Conservation (phyloP, 2,113 vertebrate genomes). For the Phalacrocorax pelagicus region DNA sequence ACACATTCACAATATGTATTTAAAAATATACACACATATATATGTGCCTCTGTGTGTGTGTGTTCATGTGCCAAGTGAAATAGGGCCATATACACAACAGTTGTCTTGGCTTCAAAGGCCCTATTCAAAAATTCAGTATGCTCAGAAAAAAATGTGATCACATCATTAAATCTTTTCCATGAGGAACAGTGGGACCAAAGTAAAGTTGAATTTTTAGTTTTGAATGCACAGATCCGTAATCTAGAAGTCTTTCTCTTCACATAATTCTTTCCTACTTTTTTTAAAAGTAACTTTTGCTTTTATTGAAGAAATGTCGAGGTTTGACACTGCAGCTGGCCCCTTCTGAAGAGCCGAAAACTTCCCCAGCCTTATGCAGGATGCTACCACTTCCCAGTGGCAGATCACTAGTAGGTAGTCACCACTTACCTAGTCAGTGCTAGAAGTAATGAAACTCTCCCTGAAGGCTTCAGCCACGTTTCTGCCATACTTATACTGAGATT, state of each 20-base stretch:
- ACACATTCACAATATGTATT: not conserved
- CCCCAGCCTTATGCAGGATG: not conserved
- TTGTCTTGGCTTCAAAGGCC: not conserved
- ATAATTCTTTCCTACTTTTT: not conserved
- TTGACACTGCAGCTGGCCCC: not conserved
- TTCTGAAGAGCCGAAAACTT: not conserved
- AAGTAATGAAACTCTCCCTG: not conserved
- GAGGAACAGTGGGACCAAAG: not conserved
- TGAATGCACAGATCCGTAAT: not conserved
- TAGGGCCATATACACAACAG: not conserved
- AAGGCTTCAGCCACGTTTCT: not conserved
- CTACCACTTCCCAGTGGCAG: not conserved
- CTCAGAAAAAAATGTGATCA: not conserved
- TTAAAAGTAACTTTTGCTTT: not conserved
- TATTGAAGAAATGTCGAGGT: not conserved
- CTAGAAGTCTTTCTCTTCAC: not conserved
- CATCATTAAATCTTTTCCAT: not conserved
- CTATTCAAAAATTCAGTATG: not conserved
- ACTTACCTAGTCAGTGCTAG: not conserved
- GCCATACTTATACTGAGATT: not conserved
- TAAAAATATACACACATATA: not conserved
- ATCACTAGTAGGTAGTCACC: not conserved
- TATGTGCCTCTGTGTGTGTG: not conserved
- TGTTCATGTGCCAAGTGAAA: not conserved
- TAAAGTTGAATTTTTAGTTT: not conserved